Conservation (phyloP, 2,888 invertebrate genomes). For the Lasioglossum figueresi region DNA sequence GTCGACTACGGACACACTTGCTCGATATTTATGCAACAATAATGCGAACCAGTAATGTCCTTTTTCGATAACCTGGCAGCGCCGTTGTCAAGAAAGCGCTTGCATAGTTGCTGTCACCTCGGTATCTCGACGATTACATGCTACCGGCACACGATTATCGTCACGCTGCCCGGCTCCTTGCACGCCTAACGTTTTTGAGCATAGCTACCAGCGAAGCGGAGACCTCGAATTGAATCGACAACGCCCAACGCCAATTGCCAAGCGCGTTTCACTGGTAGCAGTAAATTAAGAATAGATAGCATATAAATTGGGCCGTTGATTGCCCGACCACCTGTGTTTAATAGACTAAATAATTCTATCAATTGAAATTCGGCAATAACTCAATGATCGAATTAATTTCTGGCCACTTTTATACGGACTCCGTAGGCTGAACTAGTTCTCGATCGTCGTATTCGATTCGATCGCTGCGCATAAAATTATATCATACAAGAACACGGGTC, state of each 20-base stretch:
- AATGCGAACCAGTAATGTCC: constrained; percentile 40
- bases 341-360: neutral
- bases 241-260: neutral
- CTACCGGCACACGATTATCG: constrained; percentile 42
- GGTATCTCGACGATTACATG: constrained; percentile 6
- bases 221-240: neutral
- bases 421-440: constrained; percentile 1
- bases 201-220: neutral
- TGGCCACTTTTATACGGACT: neutral
- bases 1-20: neutral
- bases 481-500: neutral
- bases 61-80: constrained; percentile 37
- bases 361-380: constrained; percentile 1
- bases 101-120: constrained; percentile 2
- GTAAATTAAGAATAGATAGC: neutral
- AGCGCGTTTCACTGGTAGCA: neutral
- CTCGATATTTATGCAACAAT: constrained; percentile 57
- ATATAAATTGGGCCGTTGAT: constrained; percentile 6
- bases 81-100: constrained; percentile 15
- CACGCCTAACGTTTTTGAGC: neutral
- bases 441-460: neutral
- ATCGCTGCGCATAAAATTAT: neutral
- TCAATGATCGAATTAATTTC: neutral
- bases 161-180: constrained; percentile 23
- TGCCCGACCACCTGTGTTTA: neutral